phyloP scores from a whole-genome alignment of 2,797 vertebrate genomes.

The Gymnothorax javanicus region DNA sequence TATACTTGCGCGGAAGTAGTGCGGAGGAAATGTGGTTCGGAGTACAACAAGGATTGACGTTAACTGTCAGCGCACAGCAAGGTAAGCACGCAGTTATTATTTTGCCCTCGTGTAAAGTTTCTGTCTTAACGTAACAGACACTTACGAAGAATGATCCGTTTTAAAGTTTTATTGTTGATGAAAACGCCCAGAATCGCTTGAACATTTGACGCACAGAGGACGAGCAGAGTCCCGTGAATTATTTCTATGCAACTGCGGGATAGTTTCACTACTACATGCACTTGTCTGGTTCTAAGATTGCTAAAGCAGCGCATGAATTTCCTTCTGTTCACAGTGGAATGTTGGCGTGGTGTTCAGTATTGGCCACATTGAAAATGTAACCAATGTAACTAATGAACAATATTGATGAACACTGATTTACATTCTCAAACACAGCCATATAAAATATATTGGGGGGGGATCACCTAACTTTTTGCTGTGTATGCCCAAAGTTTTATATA shows the following conservation, averaged over 20 bases:
- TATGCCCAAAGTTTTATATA: too few species aligned
- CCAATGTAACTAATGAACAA: background rate
- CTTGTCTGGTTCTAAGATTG: background rate
- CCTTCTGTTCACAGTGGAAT: background rate
- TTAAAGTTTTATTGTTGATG: background rate
- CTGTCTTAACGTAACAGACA: background rate
- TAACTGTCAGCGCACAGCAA: background rate
- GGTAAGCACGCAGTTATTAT: conserved; percentile 15
- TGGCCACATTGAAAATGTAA: background rate
- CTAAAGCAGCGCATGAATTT: background rate
- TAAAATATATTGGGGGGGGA: too few species aligned
- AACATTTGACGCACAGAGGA: background rate
- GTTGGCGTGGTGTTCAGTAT: background rate
- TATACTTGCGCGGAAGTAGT: conserved; percentile 19
- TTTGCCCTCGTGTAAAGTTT: background rate
- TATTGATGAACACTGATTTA: background rate
- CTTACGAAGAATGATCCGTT: background rate
- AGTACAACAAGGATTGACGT: background rate
- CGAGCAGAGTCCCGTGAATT: conserved; percentile 12
- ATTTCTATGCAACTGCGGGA: background rate
- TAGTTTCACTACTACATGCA: background rate
- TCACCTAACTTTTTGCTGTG: too few species aligned
- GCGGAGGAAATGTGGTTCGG: conserved; percentile 1
- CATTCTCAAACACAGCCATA: too few species aligned
- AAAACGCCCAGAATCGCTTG: background rate